These are phyloP conservation scores for Globodera rostochiensis DNA, from an alignment of 1,140 invertebrate species.

Conservation along the genomic window DNA sequence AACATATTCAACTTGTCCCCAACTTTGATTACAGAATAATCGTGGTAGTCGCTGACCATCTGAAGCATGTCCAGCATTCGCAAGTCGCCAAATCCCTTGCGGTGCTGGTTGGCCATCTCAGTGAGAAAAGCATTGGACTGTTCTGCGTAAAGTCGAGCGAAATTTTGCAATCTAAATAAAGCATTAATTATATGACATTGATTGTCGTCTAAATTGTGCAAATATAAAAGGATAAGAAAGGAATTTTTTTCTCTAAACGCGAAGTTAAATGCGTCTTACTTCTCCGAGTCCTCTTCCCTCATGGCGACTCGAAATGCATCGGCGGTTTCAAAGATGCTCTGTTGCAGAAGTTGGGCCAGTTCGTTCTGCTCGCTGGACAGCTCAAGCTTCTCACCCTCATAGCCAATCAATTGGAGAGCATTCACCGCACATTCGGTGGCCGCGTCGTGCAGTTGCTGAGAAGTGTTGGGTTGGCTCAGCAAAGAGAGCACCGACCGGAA, in stretches of 20 bases:
- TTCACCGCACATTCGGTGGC: slow-evolving; percentile 87
- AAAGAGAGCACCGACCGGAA: slow-evolving; percentile 17
- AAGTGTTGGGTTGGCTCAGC: slow-evolving; percentile 4
- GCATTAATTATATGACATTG: slow-evolving; percentile 20
- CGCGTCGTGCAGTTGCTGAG: slow-evolving; percentile 79
- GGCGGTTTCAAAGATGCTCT: slow-evolving; percentile 79
- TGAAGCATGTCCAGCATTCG: slow-evolving; percentile 85
- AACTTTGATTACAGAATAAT: slow-evolving; percentile 78
- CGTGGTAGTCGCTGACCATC: slow-evolving; percentile 90
- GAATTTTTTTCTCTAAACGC: too few relatives aligned
- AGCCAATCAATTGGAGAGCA: slow-evolving; percentile 70
- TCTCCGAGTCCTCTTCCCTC: slow-evolving; percentile 85
- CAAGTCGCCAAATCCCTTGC: slow-evolving; percentile 74
- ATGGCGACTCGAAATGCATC: slow-evolving; percentile 86
- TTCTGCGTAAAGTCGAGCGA: slow-evolving; percentile 91
- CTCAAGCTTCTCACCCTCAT: slow-evolving; percentile 75
- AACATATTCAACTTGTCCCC: background rate
- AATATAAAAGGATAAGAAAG: too few relatives aligned
- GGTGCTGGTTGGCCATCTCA: slow-evolving; percentile 74
- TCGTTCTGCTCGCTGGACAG: slow-evolving; percentile 72
- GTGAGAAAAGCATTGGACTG: slow-evolving; percentile 85
- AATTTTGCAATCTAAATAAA: slow-evolving; percentile 78
- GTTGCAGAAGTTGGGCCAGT: slow-evolving; percentile 72
- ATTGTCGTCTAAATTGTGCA: background rate
- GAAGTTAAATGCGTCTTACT: slow-evolving; percentile 66